These are phyloP conservation scores for Microcebus jonahi DNA, from an alignment of 2,113 vertebrate genomes.

Conservation along the genomic window DNA sequence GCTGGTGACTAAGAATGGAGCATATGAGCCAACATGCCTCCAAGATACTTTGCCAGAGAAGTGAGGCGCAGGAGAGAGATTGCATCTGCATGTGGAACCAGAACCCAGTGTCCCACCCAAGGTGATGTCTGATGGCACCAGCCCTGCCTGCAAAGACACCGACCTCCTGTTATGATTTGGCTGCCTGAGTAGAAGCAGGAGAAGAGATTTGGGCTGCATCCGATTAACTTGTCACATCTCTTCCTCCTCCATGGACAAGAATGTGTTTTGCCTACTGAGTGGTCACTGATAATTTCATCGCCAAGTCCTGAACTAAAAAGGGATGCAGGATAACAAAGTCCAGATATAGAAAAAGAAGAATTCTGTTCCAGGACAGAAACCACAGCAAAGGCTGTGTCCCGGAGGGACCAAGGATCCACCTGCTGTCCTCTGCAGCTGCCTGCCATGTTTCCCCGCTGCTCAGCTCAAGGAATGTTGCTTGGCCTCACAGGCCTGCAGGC, in stretches of 20 bases:
- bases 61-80: neutral
- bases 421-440: neutral
- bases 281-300: conserved; percentile 29
- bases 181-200: neutral
- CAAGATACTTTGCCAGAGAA: neutral
- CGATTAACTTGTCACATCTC: conserved; percentile 18
- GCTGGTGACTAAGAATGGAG: neutral
- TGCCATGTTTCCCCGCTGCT: neutral
- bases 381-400: neutral
- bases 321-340: neutral
- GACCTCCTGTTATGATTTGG: neutral
- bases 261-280: conserved; percentile 36
- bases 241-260: neutral
- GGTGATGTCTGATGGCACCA: too few relatives aligned
- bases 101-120: neutral
- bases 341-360: neutral
- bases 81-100: neutral
- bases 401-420: neutral
- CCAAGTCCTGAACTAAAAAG: neutral
- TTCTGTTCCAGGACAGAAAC: neutral
- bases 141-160: accelerated
- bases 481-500: neutral
- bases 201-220: neutral
- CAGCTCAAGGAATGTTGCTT: conserved; percentile 13
- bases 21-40: too few relatives aligned